Evolutionary conservation across 2,113 vertebrate species (phyloP), one percentile per base, ranked within the genome.

Genomic region (Motacilla tschutschensis): DNA sequence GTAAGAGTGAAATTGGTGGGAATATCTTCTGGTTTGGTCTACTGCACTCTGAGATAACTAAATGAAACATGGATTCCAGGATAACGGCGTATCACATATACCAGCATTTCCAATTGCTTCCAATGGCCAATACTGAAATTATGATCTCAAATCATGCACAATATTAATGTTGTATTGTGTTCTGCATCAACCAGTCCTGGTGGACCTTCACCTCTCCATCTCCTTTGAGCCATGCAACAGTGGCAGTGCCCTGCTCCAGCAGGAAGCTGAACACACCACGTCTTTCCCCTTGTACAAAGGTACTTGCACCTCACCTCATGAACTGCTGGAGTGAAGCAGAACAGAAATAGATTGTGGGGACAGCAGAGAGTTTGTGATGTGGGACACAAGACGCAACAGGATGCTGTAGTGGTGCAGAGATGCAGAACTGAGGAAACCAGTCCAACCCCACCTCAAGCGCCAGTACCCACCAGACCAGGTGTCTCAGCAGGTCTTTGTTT

Each of bases 361-460:
- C 29, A 82, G 55, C 1, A 0, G 4, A 46, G 40, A 33, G 41
- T 21, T 6, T 54, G 40, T 71, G 53, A 46, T 62, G 47, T 59
- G 19, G 26, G 25, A 67, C 59, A 63, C 25, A 10, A 43, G 26
- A 29, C 0, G 0, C 0, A 3, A 36, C 11, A 63, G 47, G 21
- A 62, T 22, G 40, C 33, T 63, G 19, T 6, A 57, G 33, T 33
- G 35, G 31, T 31, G 36, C 31, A 21, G 20, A 14, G 28, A 73
- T 35, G 40, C 33, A 55, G 36, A 76, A 59, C 10, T 25, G 38
- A 77, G n/a, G 53, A 62, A 62, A 66, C 22, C 29, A 54, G n/a
- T 9, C 28, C 69, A 67, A 38, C 5, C 14, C 3, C 29, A 58
- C 19, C 26, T 29, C 24, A 7, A 16, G n/a, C 36, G 76, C 12